phyloP scores from a whole-genome alignment of 2,888 invertebrate species.

The Elegia similella region DNA sequence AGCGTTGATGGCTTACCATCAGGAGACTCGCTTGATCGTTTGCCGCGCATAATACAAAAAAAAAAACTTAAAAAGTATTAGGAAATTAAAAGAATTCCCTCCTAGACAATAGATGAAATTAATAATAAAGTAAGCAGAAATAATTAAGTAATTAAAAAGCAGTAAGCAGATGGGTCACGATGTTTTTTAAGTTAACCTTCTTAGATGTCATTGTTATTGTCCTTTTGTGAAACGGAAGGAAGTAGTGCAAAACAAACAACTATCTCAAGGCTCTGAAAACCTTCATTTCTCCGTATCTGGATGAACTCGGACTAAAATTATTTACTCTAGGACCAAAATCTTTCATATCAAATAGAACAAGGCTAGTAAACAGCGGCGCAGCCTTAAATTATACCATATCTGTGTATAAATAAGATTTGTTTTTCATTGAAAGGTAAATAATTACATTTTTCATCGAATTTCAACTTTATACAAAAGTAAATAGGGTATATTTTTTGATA shows the following conservation, averaged over 20 bases:
- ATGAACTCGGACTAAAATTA: not conserved
- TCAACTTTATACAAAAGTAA: not conserved
- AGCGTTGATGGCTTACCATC: too few species aligned
- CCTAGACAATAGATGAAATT: too few species aligned
- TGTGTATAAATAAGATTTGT: not conserved
- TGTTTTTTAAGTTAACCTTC: too few species aligned
- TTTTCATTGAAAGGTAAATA: not conserved
- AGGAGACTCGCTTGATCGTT: too few species aligned
- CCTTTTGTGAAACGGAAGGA: slow-evolving; percentile 1
- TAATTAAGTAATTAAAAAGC: not conserved
- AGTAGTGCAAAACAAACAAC: not conserved
- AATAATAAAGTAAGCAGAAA: not conserved
- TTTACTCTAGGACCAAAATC: slow-evolving; percentile 5
- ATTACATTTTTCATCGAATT: not conserved
- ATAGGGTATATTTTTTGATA: slow-evolving; percentile 3
- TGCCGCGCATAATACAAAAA: too few species aligned
- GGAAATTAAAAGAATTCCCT: too few species aligned
- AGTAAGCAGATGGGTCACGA: too few species aligned
- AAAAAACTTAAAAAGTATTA: too few species aligned
- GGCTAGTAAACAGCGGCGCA: slow-evolving; percentile 6
- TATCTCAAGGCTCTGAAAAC: slow-evolving; percentile 7
- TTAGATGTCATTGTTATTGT: not conserved
- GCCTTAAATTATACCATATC: slow-evolving; percentile 7
- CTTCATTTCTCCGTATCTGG: slow-evolving; percentile 8
- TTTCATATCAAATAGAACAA: slow-evolving; percentile 16